Evolutionary conservation across 64 coral and sea anemone species (phyloP).

Genomic region (Acropora tenuis): DNA sequence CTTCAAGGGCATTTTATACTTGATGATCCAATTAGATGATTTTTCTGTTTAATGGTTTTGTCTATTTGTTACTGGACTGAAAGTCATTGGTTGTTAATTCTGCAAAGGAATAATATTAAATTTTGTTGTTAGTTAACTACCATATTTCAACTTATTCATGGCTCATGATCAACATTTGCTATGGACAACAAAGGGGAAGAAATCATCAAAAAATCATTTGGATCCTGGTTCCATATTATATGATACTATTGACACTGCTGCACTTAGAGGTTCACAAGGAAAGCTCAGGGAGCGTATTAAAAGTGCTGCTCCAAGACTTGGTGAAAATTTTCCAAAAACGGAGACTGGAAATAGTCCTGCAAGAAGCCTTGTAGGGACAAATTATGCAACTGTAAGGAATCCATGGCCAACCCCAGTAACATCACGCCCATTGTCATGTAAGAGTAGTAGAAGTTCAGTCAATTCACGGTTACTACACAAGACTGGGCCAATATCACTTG

Average conservation of each 20-base stretch:
- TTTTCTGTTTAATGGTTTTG: neutral
- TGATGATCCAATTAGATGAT: neutral
- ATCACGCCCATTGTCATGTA: slow-evolving; percentile 78
- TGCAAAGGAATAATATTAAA: neutral
- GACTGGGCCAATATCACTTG: neutral
- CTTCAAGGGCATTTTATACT: no score
- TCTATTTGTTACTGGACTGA: no score
- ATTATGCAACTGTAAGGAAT: slow-evolving; percentile 25
- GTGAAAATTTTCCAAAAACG: neutral
- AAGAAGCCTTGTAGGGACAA: slow-evolving; percentile 11
- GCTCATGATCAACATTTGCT: slow-evolving; percentile 66
- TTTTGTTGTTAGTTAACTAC: neutral
- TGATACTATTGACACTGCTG: slow-evolving; percentile 49
- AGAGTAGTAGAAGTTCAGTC: slow-evolving; percentile 65
- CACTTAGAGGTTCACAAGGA: slow-evolving; percentile 17
- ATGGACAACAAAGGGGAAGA: slow-evolving; percentile 63
- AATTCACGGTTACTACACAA: slow-evolving; percentile 10
- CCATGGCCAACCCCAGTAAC: slow-evolving; percentile 78
- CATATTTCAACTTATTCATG: slow-evolving; percentile 2
- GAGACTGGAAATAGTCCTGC: slow-evolving; percentile 9
- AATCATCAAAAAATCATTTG: slow-evolving; percentile 28
- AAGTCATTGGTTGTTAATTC: no score
- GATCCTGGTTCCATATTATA: slow-evolving; percentile 69
- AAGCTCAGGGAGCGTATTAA: slow-evolving; percentile 35
- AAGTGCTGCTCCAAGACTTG: slow-evolving; percentile 68